Evolutionary conservation across 2,797 vertebrate genomes (phyloP).

Genomic region (Rhinatrema bivittatum): DNA sequence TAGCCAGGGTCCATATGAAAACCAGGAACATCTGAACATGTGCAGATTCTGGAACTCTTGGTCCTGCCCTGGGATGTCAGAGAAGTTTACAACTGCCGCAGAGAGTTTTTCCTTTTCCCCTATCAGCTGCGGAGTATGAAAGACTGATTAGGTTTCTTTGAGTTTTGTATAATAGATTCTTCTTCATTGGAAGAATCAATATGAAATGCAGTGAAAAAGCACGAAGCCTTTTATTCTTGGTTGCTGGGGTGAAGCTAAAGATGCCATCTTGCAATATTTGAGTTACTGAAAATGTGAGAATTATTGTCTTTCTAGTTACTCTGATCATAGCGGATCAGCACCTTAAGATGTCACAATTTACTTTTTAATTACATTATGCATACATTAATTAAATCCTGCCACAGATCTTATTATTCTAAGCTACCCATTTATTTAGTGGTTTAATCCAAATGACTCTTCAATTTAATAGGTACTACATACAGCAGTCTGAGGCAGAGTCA

Average conservation of each 20-base stretch:
- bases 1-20: too few species aligned
- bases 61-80: slow-evolving; percentile 25
- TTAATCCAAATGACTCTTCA: too few species aligned
- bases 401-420: too few species aligned
- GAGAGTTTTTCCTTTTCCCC: background rate
- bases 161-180: slow-evolving; percentile 8
- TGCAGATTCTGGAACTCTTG: slow-evolving; percentile 13
- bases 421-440: too few species aligned
- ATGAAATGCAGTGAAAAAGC: slow-evolving; percentile 20
- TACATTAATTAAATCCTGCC: too few species aligned
- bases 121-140: slow-evolving; percentile 8
- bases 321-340: background rate
- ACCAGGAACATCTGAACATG: too few species aligned
- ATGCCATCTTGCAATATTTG: slow-evolving; percentile 9
- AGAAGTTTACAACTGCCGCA: slow-evolving; percentile 16
- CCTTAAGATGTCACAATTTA: slow-evolving; percentile 3
- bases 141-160: slow-evolving; percentile 9
- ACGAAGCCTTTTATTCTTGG: slow-evolving; percentile 16
- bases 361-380: too few species aligned
- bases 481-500: too few species aligned
- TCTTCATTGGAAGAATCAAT: slow-evolving; percentile 29
- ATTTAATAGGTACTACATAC: too few species aligned
- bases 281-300: slow-evolving; percentile 20
- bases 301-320: slow-evolving; percentile 7
- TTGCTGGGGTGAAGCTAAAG: slow-evolving; percentile 8